Evolutionary conservation across 1,140 invertebrate species (phyloP), one percentile per base, ranked within the genome.

Genomic region (Megalopta genalis): DNA sequence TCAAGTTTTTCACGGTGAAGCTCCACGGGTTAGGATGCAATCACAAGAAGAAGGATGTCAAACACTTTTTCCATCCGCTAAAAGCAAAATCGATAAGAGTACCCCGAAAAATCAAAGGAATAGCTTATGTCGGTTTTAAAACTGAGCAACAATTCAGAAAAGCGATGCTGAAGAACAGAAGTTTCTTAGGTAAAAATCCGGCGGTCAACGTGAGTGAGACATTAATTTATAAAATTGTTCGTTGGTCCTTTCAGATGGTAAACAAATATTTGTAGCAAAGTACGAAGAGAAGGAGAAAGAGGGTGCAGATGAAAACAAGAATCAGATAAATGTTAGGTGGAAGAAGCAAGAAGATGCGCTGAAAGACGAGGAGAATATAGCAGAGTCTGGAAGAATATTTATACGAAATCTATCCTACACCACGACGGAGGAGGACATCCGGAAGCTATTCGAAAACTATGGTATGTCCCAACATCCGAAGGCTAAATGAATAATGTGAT

Each of bases 351-450:
- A 95, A 88, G 94, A 96, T 57, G 91, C 93, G 32, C 87, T 96
- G 10, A 95, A 95, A 87, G 94, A 95, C 86, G 96, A 97, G 91
- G 97, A 98, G 91, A 95, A 94, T 77, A 96, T 98, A 75, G 97
- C 95, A 3, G 97, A 98, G 91, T 98, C 98, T 86, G 99, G 99
- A 4, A 95, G 97, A 83, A 96, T 99, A 83, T 99, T 98, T 95
- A 94, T 99, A 16, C 94, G 99, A 82, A 99, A 99, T 94, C 93
- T 99, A 23, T 92, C 97, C 0, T 99, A 99, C 91, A 95, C 96
- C 1, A 95, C 96, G 7, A 98, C 95, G 1, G 98, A 99, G 93
- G 96, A 97, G 81, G 97, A 99, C 87, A 89, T 99, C 18, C 95
- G 96, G 88, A 92, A 94, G 82, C 83, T 98, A 0, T 99, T 99